Evolutionary conservation across 2,113 vertebrate species (phyloP), one percentile per base, ranked within the genome.

Genomic region (Sylvilagus bachmani): DNA sequence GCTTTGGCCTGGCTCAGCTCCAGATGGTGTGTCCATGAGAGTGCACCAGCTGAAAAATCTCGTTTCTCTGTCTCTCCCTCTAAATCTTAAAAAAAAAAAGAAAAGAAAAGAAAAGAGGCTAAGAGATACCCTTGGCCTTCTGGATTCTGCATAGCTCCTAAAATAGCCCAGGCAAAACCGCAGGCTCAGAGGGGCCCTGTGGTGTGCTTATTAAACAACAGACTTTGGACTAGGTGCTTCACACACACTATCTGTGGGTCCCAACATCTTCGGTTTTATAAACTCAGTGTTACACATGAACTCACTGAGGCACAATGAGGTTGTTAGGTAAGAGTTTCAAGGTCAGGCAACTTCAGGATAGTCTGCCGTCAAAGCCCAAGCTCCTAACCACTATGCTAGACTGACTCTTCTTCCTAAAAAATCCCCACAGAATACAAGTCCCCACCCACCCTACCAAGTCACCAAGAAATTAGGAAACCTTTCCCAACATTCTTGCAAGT

Each of bases 351-450:
- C 14, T 55, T 36, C 58, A 29, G 9, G 16, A 70, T 36, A 33
- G 49, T 24, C 62, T 22, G 73, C 71, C 66, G 66, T 87, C 53
- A 55, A 84, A 87, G 55, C 64, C 58, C 53, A 93, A 82, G 49
- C 38, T 51, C 53, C 66, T 51, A 93, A 70, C n/a, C 27, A 81
- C 74, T 69, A 2, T 0, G 2, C 33, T 82, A 91, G 67, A 66
- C 19, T 62, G 55, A 71, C 51, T 25, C 38, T 27, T 38, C 53
- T 95, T 80, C 77, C 80, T 77, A 38, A 88, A 95, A 90, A 90
- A 38, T 70, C 36, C 64, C 75, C 69, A 85, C 73, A 90, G 33
- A 69, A 92, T 80, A 55, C 66, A 92, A 69, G 25, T 33, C n/a
- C 55, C 24, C 21, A 62, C 25, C 10, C 61, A 93, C 6, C 51